phyloP scores from a whole-genome alignment of 2,113 vertebrate species.

The Notechis scutatus region DNA sequence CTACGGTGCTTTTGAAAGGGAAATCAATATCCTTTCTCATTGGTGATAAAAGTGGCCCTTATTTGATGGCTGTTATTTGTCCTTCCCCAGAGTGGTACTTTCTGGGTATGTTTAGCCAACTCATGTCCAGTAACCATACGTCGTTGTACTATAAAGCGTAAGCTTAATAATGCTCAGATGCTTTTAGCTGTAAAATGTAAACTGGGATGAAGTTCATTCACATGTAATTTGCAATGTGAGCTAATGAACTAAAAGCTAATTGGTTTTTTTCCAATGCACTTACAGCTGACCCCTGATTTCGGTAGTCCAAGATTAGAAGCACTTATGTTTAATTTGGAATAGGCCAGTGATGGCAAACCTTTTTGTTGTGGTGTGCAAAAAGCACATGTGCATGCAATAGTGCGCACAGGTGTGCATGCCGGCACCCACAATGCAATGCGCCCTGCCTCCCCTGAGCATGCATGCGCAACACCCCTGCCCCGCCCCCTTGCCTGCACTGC shows the following conservation, averaged over 20 bases:
- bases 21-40: background rate
- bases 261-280: background rate
- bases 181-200: background rate
- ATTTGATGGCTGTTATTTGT: background rate
- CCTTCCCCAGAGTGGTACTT: background rate
- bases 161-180: background rate
- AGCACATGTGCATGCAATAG: too few species aligned
- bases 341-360: background rate
- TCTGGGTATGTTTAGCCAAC: background rate
- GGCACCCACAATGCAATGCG: too few species aligned
- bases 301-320: background rate
- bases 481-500: too few species aligned
- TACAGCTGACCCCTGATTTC: background rate
- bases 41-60: background rate
- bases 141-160: background rate
- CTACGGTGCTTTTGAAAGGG: background rate
- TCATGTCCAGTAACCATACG: background rate
- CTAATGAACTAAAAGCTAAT: background rate
- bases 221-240: background rate
- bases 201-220: background rate
- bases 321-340: background rate
- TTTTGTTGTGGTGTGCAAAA: too few species aligned
- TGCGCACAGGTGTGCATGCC: too few species aligned
- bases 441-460: too few species aligned
- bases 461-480: too few species aligned